Evolutionary conservation across 2,888 invertebrate genomes (phyloP), one percentile per base, ranked within the genome.

Genomic region (Oithona nana): DNA sequence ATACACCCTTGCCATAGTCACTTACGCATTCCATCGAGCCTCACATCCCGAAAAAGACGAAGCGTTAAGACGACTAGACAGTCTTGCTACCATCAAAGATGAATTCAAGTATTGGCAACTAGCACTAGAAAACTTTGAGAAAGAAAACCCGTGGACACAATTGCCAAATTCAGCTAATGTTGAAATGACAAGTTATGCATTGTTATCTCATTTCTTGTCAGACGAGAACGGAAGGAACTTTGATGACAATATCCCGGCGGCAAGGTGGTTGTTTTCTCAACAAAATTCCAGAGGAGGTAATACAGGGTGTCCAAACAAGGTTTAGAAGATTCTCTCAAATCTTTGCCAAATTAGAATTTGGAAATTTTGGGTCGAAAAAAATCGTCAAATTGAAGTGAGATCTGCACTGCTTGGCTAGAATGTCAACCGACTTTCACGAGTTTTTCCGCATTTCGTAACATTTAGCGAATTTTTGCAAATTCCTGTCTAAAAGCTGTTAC

Each of bases 151-250:
- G 0, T 82, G 83, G 82, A 75, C 74, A 66, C 66, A 69, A 11
- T 73, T 75, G 65, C 82, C 86, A 0, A 79, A 80, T 64, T 82
- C 86, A 0, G 80, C 84, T 1, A 82, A 85, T 67, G 81, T 94
- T 3, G 88, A 88, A 72, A 86, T 88, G 68, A 92, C 94, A 0
- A 82, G 93, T 0, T 95, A 94, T 73, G 86, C 83, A 0, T 75
- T 95, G 63, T 76, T 90, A 63, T 82, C 87, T 0, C 81, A 79
- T 68, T 70, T 81, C 22, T 70, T 72, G 65, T 28, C 16, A 26
- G 52, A 61, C 13, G 20, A 54, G 20, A n/a, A 48, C 16, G 63
- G 66, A 28, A 72, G 76, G 64, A 76, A 76, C 66, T 71, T 77
- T 54, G 70, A 76, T 2, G 75, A 69, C 16, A 68, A 80, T 0